A percentile compares a stretch with the other conserved stretches of the same genome.
These are phyloP conservation scores for Haplotaxodon microlepis DNA, from an alignment of 2,113 vertebrate genomes.

Conservation along the genomic window DNA sequence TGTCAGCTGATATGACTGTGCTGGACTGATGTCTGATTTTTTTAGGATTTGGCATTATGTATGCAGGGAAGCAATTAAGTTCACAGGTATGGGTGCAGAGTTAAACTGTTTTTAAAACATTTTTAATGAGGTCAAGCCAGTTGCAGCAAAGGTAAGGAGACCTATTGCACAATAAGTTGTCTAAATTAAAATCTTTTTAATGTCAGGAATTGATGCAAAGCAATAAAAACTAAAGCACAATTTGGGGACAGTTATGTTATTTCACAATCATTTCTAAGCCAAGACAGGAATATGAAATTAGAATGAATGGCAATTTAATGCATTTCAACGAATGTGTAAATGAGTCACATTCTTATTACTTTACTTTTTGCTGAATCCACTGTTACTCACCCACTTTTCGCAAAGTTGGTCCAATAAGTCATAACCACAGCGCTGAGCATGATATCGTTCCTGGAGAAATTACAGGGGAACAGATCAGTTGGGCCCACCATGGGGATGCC, in stretches of 20 bases:
- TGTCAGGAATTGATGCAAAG: neutral
- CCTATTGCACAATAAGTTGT: neutral
- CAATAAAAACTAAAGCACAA: neutral
- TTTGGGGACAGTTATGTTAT: neutral
- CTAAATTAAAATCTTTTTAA: neutral
- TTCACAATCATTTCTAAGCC: neutral
- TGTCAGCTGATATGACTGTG: neutral
- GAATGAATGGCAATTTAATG: neutral
- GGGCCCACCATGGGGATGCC: conserved; percentile 95
- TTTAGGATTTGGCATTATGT: neutral
- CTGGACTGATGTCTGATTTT: neutral
- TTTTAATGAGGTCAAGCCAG: neutral
- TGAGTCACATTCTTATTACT: neutral
- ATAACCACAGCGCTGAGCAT: conserved; percentile 99
- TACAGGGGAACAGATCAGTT: conserved; percentile 96
- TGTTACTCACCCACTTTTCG: conserved; percentile 92
- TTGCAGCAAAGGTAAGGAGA: neutral
- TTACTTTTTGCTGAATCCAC: neutral
- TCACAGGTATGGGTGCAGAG: neutral
- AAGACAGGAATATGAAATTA: neutral
- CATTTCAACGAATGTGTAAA: neutral
- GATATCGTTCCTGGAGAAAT: conserved; percentile 97
- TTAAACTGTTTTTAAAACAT: neutral
- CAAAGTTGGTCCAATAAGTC: conserved; percentile 99
- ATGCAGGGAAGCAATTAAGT: neutral